These are phyloP conservation scores for Columbina picui DNA, from an alignment of 2,113 vertebrate species.

Conservation along the genomic window DNA sequence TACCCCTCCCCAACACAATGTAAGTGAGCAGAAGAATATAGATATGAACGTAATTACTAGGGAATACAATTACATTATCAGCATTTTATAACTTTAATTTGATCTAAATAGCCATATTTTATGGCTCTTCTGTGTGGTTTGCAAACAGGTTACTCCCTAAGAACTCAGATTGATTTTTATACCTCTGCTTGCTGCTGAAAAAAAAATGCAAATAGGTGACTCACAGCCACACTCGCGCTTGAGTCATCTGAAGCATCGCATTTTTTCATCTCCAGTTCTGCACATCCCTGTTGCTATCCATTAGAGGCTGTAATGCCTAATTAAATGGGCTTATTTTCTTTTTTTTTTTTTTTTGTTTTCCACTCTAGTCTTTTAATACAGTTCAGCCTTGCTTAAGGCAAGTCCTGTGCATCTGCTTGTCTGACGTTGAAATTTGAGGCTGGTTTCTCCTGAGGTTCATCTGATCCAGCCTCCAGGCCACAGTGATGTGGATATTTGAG, in stretches of 20 bases:
- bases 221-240: accelerated
- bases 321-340: neutral
- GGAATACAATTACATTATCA: neutral
- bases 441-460: neutral
- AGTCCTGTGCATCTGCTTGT: neutral
- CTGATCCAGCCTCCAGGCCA: neutral
- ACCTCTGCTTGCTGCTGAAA: neutral
- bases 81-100: neutral
- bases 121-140: neutral
- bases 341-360: neutral
- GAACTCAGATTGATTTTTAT: neutral
- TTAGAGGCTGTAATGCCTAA: neutral
- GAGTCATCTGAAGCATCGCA: neutral
- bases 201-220: neutral
- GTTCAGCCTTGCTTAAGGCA: neutral
- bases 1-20: neutral
- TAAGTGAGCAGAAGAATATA: neutral
- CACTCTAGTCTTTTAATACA: neutral
- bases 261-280: neutral
- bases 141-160: neutral
- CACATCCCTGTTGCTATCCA: neutral
- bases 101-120: neutral
- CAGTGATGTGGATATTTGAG: neutral
- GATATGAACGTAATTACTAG: neutral
- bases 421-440: neutral